Percentiles rank a stretch among this genome's conserved stretches.
phyloP scores from a whole-genome alignment of 1,140 invertebrate species.

The Drosophila murphyi region DNA sequence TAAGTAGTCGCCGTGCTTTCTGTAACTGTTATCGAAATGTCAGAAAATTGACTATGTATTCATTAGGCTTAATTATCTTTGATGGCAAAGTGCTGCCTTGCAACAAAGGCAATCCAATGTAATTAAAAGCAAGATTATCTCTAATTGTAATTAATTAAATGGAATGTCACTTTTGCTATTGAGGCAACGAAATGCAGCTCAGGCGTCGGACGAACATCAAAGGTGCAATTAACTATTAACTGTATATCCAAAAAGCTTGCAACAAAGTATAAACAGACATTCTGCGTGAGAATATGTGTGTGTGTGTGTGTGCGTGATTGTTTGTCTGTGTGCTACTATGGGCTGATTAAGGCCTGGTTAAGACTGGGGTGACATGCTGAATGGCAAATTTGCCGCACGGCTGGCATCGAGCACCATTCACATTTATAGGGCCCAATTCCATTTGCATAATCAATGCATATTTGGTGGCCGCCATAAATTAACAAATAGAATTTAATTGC shows the following conservation, averaged over 20 bases:
- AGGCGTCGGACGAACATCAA: slow-evolving; percentile 50
- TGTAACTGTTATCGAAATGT: slow-evolving; percentile 33
- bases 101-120: slow-evolving; percentile 71
- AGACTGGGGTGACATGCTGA: slow-evolving; percentile 25
- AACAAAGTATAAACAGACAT: slow-evolving; percentile 34
- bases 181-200: slow-evolving; percentile 42
- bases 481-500: slow-evolving; percentile 82
- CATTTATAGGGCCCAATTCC: slow-evolving; percentile 55
- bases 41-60: slow-evolving; percentile 62
- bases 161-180: slow-evolving; percentile 42
- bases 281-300: neutral
- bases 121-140: slow-evolving; percentile 80
- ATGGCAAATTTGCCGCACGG: slow-evolving; percentile 11
- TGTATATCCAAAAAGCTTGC: slow-evolving; percentile 50
- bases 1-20: neutral
- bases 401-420: neutral
- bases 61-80: slow-evolving; percentile 62
- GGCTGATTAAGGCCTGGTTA: slow-evolving; percentile 60
- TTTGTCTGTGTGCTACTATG: slow-evolving; percentile 18
- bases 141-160: slow-evolving; percentile 81
- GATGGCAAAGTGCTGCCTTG: slow-evolving; percentile 6
- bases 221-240: slow-evolving; percentile 76
- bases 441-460: slow-evolving; percentile 82
- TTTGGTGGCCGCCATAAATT: slow-evolving; percentile 75
- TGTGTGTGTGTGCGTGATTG: slow-evolving; percentile 12